Conservation (phyloP, 1,140 invertebrate genomes). For the Drosophila arawakana region DNA sequence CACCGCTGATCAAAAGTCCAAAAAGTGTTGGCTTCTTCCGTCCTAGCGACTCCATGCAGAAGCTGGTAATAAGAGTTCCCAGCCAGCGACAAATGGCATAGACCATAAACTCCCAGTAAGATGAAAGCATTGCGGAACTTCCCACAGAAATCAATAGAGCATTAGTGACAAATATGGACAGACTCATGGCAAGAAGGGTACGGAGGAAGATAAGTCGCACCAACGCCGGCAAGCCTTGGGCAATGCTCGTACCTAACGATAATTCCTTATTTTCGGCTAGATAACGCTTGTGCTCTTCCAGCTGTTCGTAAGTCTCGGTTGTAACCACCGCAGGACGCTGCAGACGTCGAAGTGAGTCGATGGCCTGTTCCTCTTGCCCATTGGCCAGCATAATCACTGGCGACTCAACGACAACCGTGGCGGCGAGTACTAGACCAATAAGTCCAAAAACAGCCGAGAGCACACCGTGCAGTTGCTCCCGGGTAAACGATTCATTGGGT, state of each 20-base stretch:
- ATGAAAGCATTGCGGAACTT: fast-evolving
- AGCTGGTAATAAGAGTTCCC: slow-evolving; percentile 17
- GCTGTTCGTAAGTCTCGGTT: slow-evolving; percentile 53
- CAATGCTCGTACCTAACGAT: slow-evolving; percentile 31
- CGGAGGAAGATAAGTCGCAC: slow-evolving; percentile 39
- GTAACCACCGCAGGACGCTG: slow-evolving; percentile 49
- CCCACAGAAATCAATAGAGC: neutral
- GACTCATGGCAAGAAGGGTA: slow-evolving; percentile 54
- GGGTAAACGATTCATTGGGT: slow-evolving; percentile 4
- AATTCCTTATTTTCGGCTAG: slow-evolving; percentile 55
- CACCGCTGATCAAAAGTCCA: slow-evolving; percentile 40
- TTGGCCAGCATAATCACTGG: slow-evolving; percentile 58
- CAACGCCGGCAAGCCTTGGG: slow-evolving; percentile 44
- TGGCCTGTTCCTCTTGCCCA: slow-evolving; percentile 52
- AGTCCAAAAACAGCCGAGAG: slow-evolving; percentile 46
- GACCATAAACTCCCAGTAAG: neutral
- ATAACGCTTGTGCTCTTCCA: slow-evolving; percentile 68
- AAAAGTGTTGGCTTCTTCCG: slow-evolving; percentile 51
- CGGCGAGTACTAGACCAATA: slow-evolving; percentile 28
- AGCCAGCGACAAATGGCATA: slow-evolving; percentile 44
- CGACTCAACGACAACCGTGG: slow-evolving; percentile 51
- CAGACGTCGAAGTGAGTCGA: slow-evolving; percentile 58
- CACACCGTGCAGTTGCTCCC: slow-evolving; percentile 57
- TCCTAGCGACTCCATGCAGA: slow-evolving; percentile 42
- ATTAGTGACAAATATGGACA: slow-evolving; percentile 22